These are phyloP conservation scores for Aphelenchoides fujianensis DNA, from an alignment of 1,140 invertebrate genomes.

Conservation along the genomic window DNA sequence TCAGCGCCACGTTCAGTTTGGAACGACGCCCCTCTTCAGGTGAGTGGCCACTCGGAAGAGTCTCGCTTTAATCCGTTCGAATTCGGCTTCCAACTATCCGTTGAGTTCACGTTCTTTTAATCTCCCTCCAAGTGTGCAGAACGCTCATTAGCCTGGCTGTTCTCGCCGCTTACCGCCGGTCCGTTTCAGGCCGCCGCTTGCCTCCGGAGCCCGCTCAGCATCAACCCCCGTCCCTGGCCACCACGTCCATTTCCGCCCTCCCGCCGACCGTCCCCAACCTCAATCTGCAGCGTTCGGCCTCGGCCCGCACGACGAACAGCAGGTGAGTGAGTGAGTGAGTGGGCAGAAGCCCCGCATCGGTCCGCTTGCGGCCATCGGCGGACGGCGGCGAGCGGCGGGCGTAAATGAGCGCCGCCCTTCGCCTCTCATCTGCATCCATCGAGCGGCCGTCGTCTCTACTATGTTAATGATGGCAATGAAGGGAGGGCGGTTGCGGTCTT, in stretches of 20 bases:
- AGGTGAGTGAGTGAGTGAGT: neutral
- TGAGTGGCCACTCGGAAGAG: neutral
- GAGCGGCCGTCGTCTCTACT: neutral
- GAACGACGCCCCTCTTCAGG: neutral
- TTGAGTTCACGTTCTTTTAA: too few relatives aligned
- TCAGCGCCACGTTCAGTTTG: neutral
- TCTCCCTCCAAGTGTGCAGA: too few relatives aligned
- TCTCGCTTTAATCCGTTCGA: too few relatives aligned
- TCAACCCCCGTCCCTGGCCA: neutral
- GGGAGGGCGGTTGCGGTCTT: neutral
- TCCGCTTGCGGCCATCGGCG: neutral
- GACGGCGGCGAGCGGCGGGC: neutral
- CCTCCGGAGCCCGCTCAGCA: neutral
- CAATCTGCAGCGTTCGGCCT: conserved; percentile 12
- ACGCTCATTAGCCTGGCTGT: neutral
- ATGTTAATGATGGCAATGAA: conserved; percentile 18
- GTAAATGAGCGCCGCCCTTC: neutral
- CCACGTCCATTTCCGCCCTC: neutral
- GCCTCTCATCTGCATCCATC: conserved; percentile 4
- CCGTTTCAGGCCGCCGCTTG: neutral
- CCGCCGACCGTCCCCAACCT: neutral
- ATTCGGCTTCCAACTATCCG: too few relatives aligned
- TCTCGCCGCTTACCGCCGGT: neutral
- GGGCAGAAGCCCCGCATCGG: neutral
- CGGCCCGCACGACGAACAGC: conserved; percentile 6